Evolutionary conservation across 1,140 invertebrate genomes (phyloP).

Genomic region (Papilio polyxenes): DNA sequence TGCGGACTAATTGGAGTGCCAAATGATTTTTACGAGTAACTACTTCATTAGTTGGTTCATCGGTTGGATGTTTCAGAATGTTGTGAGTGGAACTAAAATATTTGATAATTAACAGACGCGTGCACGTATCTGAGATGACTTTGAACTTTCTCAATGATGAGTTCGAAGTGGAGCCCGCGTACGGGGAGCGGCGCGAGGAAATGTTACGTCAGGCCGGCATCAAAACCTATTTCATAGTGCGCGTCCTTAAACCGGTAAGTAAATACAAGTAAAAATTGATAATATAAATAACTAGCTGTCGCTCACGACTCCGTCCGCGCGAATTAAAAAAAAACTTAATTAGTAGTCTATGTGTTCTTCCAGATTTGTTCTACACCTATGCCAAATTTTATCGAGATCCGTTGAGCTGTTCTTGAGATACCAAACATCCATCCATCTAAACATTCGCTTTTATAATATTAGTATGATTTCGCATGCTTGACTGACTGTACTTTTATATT

Average conservation of each 20-base stretch:
- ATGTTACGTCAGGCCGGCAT: constrained; percentile 92
- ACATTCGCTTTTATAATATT: no score
- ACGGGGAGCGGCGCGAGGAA: constrained; percentile 94
- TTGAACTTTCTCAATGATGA: constrained; percentile 93
- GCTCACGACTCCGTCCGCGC: no score
- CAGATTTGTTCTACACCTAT: no score
- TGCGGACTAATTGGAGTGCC: constrained; percentile 24
- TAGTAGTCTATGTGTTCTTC: no score
- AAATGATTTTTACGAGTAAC: constrained; percentile 6
- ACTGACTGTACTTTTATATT: no score
- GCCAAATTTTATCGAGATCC: no score
- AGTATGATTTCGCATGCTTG: no score
- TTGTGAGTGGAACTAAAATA: background rate
- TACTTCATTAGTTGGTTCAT: background rate
- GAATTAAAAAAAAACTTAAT: no score
- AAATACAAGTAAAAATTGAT: background rate
- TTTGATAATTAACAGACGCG: constrained; percentile 84
- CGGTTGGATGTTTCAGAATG: background rate
- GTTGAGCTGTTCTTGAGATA: no score
- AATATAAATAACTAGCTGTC: background rate
- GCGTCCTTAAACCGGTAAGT: constrained; percentile 91
- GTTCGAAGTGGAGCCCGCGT: constrained; percentile 96
- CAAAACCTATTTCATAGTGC: constrained; percentile 95
- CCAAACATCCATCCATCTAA: no score
- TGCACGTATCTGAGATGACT: constrained; percentile 97